A percentile compares a stretch with the other conserved stretches of the same genome.
Conservation (phyloP, 2,888 invertebrate genomes). For the Cactoblastis cactorum region DNA sequence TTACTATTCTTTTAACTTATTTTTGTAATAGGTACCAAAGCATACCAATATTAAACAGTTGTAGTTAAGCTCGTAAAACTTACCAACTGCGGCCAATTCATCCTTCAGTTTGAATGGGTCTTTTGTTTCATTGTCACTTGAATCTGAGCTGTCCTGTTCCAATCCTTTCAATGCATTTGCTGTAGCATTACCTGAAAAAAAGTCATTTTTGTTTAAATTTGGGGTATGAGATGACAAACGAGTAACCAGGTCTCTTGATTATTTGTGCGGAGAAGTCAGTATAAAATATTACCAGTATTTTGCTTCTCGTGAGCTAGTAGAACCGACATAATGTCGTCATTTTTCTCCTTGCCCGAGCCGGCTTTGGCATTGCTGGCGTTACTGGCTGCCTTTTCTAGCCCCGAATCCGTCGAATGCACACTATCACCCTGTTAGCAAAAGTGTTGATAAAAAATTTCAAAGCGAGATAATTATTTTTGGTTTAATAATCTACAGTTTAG, state of each 20-base stretch:
- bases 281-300: constrained; percentile 69
- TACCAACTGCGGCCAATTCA: constrained; percentile 82
- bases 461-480: background rate
- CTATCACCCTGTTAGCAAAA: constrained; percentile 55
- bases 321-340: constrained; percentile 95
- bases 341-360: constrained; percentile 78
- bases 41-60: too few relatives aligned
- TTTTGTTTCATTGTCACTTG: constrained; percentile 88
- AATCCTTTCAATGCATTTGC: constrained; percentile 81
- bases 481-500: too few relatives aligned
- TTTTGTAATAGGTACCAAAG: too few relatives aligned
- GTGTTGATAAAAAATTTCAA: background rate
- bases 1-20: too few relatives aligned
- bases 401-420: constrained; percentile 70
- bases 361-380: constrained; percentile 59
- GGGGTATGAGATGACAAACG: too few relatives aligned
- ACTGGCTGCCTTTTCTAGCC: constrained; percentile 78
- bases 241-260: too few relatives aligned
- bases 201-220: background rate
- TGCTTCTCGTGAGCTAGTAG: constrained; percentile 93
- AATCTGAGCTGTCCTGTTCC: constrained; percentile 81
- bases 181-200: constrained; percentile 54
- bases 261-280: too few relatives aligned
- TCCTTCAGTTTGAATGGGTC: constrained; percentile 81
- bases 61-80: constrained; percentile 27